Percentiles rank a stretch among this genome's conserved stretches.
Conservation (phyloP, 2,888 invertebrate genomes). For the Plagodis pulveraria region DNA sequence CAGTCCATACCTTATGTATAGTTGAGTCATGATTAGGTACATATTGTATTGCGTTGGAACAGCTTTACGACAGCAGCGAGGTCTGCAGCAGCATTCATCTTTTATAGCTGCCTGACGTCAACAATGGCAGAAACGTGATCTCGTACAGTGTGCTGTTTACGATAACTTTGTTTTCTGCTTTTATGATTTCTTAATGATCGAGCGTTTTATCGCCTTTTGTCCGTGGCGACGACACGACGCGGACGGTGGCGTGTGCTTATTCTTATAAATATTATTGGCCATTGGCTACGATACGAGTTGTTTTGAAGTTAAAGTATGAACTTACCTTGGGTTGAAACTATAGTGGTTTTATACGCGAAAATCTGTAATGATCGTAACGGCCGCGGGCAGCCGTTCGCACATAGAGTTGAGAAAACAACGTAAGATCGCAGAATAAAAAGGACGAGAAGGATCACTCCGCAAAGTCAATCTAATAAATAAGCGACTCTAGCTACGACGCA, state of each 20-base stretch:
- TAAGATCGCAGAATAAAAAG: too few relatives aligned
- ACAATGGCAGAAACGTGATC: constrained; percentile 31
- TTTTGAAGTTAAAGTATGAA: neutral
- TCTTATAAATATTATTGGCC: constrained; percentile 24
- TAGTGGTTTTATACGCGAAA: too few relatives aligned
- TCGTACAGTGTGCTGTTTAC: constrained; percentile 24
- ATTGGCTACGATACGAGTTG: constrained; percentile 3
- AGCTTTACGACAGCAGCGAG: constrained; percentile 25
- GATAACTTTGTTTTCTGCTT: constrained; percentile 23
- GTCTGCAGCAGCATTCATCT: constrained; percentile 24
- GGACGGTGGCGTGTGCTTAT: constrained; percentile 4
- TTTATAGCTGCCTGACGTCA: constrained; percentile 21
- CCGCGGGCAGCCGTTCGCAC: neutral
- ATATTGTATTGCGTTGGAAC: neutral
- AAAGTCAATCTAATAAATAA: too few relatives aligned
- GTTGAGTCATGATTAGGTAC: neutral
- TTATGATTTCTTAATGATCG: constrained; percentile 25
- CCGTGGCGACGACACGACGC: constrained; percentile 14
- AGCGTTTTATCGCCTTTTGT: constrained; percentile 29
- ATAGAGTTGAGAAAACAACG: neutral
- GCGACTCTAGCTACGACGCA: too few relatives aligned
- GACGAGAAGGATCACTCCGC: too few relatives aligned
- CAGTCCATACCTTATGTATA: too few relatives aligned
- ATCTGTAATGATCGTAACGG: too few relatives aligned
- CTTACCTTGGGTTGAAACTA: too few relatives aligned